These are phyloP conservation scores for Ctenodactylus gundi DNA, from an alignment of 2,113 vertebrate species.

Conservation along the genomic window DNA sequence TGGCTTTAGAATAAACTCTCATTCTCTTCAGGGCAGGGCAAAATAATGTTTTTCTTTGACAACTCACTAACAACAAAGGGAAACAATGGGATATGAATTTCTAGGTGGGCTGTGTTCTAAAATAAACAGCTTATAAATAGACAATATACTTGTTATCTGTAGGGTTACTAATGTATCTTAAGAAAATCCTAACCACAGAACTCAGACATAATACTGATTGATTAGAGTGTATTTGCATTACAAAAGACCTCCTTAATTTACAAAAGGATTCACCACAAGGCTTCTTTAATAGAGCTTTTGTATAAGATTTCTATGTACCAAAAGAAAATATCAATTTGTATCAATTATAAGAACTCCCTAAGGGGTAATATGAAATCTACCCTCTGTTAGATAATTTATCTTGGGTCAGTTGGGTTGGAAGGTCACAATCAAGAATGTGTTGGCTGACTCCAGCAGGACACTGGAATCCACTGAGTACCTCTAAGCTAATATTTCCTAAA, in stretches of 20 bases:
- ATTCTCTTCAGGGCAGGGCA: too few species aligned
- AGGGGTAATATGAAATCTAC: neutral
- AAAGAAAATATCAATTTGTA: conserved; percentile 35
- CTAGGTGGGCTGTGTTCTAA: neutral
- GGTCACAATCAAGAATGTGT: neutral
- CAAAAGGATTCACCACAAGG: neutral
- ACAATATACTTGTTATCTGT: conserved; percentile 27
- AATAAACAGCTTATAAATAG: conserved; percentile 45
- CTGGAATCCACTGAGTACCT: conserved; percentile 23
- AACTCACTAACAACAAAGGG: conserved; percentile 2
- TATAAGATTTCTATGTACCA: conserved; percentile 44
- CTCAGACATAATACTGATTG: conserved; percentile 3
- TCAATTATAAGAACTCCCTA: conserved; percentile 25
- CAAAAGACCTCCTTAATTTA: conserved; percentile 31
- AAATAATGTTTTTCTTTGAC: too few species aligned
- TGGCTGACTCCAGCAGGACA: neutral
- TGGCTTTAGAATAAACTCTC: too few species aligned
- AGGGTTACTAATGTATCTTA: neutral
- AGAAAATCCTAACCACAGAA: conserved; percentile 45
- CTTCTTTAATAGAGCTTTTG: conserved; percentile 49
- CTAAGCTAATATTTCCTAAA: neutral
- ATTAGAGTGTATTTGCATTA: conserved; percentile 15
- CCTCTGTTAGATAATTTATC: conserved; percentile 1
- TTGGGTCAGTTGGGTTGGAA: neutral
- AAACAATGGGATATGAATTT: neutral